phyloP scores from a whole-genome alignment of 2,888 invertebrate genomes.

The Drosophila atripex region DNA sequence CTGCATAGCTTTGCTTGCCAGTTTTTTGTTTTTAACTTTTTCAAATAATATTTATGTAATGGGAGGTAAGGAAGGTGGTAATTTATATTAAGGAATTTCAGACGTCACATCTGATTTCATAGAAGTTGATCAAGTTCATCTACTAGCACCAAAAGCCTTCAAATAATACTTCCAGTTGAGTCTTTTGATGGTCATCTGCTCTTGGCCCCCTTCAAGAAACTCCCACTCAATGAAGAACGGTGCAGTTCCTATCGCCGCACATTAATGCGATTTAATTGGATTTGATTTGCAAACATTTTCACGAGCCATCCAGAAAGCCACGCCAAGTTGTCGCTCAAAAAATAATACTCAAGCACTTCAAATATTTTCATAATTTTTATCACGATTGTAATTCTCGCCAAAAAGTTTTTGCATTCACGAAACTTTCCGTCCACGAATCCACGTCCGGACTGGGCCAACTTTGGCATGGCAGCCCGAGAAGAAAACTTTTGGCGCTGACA shows the following conservation, averaged over 20 bases:
- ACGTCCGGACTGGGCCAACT: constrained; percentile 49
- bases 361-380: constrained; percentile 78
- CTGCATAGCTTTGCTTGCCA: constrained; percentile 19
- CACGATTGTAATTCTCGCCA: constrained; percentile 79
- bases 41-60: constrained; percentile 1
- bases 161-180: too few relatives aligned
- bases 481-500: constrained; percentile 71
- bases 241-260: constrained; percentile 14
- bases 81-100: neutral
- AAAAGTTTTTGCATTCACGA: constrained; percentile 73
- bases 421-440: constrained; percentile 52
- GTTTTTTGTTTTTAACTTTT: constrained; percentile 37
- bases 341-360: constrained; percentile 56
- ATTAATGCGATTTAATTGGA: constrained; percentile 49
- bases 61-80: neutral
- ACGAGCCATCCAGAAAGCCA: constrained; percentile 13
- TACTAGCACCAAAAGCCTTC: too few relatives aligned
- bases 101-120: neutral
- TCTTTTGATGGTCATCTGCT: neutral
- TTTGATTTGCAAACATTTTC: constrained; percentile 37
- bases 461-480: constrained; percentile 24
- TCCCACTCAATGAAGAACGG: constrained; percentile 37
- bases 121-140: neutral
- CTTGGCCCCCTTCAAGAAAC: constrained; percentile 17
- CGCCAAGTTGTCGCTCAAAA: constrained; percentile 45